Percentiles rank a stretch among this genome's conserved stretches.
Conservation (phyloP, 1,140 invertebrate species). For the Rhynchophorus ferrugineus region DNA sequence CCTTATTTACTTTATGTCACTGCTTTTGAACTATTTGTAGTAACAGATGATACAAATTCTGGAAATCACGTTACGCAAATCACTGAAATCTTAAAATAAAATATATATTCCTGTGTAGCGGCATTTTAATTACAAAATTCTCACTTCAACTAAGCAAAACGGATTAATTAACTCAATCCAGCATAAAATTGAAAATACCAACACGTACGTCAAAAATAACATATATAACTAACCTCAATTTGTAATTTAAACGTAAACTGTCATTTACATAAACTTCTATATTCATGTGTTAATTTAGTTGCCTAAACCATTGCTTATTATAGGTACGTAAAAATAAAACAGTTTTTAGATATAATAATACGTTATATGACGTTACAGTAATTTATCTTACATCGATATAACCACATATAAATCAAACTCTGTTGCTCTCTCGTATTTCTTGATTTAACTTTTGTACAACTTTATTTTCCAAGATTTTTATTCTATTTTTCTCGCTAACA, state of each 20-base stretch:
- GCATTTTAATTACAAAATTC: not conserved
- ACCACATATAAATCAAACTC: constrained; percentile 5
- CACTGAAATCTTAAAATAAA: too few species aligned
- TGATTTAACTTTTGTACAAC: constrained; percentile 29
- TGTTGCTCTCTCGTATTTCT: constrained; percentile 22
- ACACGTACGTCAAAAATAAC: not conserved
- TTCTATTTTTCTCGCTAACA: constrained; percentile 31
- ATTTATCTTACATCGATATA: too few species aligned
- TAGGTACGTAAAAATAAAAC: too few species aligned
- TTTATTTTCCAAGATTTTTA: constrained; percentile 31
- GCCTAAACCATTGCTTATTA: too few species aligned
- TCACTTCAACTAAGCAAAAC: not conserved
- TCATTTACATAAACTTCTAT: too few species aligned
- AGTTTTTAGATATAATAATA: too few species aligned
- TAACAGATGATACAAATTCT: too few species aligned
- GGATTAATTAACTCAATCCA: not conserved
- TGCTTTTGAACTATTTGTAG: too few species aligned
- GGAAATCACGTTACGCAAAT: not conserved
- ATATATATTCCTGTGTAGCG: not conserved
- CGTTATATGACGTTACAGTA: too few species aligned
- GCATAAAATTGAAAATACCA: constrained; percentile 1
- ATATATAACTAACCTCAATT: constrained; percentile 1
- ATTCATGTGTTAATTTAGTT: too few species aligned
- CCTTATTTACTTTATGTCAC: too few species aligned
- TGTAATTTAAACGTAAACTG: not conserved